Evolutionary conservation across 2,113 vertebrate species (phyloP), one percentile per base, ranked within the genome.

Genomic region (Myiozetetes cayanensis): DNA sequence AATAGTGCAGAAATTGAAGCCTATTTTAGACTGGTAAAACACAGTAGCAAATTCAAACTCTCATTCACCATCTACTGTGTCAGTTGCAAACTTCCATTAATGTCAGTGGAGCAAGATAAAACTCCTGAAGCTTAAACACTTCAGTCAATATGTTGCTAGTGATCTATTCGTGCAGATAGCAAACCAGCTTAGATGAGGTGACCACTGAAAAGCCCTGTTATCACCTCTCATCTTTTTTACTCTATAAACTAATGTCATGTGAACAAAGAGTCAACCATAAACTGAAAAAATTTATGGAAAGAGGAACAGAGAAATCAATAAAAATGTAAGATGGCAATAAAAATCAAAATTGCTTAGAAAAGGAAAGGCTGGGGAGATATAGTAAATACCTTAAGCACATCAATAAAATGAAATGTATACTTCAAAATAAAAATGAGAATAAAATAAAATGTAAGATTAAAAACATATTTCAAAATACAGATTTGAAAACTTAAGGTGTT

Each of bases 311-410:
- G 14, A 94, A 92, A 96, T 95, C 89, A 82, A 94, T 96, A 95
- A 87, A 95, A 88, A 91, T 79, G 43, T 90, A 92, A 95, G 93
- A 74, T 47, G 12, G 79, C 35, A 94, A 86, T 95, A 97, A 95
- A 97, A 95, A 73, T 61, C 35, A 95, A 90, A 96, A 96, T 92
- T 70, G 70, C 90, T 92, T 91, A 76, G 86, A 89, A 87, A 85
- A 91, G 24, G 47, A 91, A 89, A 95, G 52, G 10, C 53, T 85
- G 46, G 37, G 21, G 39, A 86, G n/a, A 47, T 82, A 83, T 1
- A 83, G 25, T 78, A 93, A 96, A 88, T 80, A 93, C 58, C 43
- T 80, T 87, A 94, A 77, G 27, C 47, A 74, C 75, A 81, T 82
- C 66, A 93, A 90, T 94, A 94, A 94, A 93, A 53, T 90, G 58